These are phyloP conservation scores for Drosophila arawakana DNA, from an alignment of 1,140 invertebrate species.

Conservation along the genomic window DNA sequence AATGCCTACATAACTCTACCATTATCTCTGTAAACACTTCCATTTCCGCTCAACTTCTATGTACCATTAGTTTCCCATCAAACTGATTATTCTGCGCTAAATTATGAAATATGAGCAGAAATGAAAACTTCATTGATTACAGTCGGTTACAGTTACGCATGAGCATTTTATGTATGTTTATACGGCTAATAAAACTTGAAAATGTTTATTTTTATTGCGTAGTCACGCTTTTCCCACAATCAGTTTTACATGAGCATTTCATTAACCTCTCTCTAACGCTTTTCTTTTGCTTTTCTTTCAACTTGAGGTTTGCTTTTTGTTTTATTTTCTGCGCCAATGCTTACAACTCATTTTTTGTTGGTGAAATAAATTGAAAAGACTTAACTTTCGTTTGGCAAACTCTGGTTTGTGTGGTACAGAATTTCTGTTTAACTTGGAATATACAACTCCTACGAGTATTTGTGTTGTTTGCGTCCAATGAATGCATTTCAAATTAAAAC, in stretches of 20 bases:
- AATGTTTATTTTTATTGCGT: constrained; percentile 30
- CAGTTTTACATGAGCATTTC: constrained; percentile 16
- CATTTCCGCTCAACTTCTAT: not conserved
- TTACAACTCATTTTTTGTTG: not conserved
- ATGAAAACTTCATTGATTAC: constrained; percentile 19
- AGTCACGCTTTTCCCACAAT: constrained; percentile 49
- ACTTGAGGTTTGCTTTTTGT: not conserved
- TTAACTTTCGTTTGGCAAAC: constrained; percentile 31
- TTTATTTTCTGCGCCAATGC: constrained; percentile 21
- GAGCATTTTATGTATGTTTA: constrained; percentile 18
- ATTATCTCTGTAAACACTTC: not conserved
- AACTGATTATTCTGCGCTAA: not conserved
- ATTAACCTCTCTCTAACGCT: constrained; percentile 14
- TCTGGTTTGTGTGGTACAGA: constrained; percentile 3
- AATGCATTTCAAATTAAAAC: constrained; percentile 13
- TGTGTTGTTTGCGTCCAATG: not conserved
- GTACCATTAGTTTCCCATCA: not conserved
- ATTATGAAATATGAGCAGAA: constrained; percentile 11
- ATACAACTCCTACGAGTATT: constrained; percentile 3
- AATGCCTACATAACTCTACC: no score
- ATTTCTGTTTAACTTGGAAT: constrained; percentile 18
- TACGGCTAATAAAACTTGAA: constrained; percentile 36
- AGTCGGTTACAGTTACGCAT: constrained; percentile 21
- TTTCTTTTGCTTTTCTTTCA: constrained; percentile 3
- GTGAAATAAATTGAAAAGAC: constrained; percentile 3